These are phyloP conservation scores for Zaprionus lineosus DNA, from an alignment of 2,888 invertebrate species.

Conservation along the genomic window DNA sequence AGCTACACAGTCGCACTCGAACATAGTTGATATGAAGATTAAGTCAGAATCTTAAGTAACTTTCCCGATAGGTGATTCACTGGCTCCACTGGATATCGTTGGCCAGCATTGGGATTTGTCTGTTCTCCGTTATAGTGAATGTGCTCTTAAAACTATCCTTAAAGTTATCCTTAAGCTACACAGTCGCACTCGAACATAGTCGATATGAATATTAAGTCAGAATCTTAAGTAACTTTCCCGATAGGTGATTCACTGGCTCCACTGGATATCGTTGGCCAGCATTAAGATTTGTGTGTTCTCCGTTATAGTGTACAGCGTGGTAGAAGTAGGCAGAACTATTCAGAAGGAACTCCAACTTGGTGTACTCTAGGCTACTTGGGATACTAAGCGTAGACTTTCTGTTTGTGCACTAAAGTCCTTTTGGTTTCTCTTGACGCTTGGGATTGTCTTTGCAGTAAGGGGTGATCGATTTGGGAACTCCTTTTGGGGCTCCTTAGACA, in stretches of 20 bases:
- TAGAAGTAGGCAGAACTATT: background rate
- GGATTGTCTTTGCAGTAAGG: too few relatives aligned
- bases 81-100: conserved; percentile 39
- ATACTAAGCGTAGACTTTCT: too few relatives aligned
- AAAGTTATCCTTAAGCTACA: background rate
- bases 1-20: background rate
- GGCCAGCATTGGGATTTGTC: conserved; percentile 3
- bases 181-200: background rate
- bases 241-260: conserved; percentile 56
- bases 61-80: conserved; percentile 58
- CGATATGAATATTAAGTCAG: conserved; percentile 32
- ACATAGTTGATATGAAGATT: conserved; percentile 9
- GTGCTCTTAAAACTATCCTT: too few relatives aligned
- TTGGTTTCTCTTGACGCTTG: background rate
- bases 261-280: conserved; percentile 19
- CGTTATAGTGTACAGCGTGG: conserved; percentile 6
- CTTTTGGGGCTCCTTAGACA: too few relatives aligned
- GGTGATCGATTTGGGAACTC: too few relatives aligned
- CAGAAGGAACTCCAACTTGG: conserved; percentile 38
- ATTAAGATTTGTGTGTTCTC: background rate
- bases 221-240: conserved; percentile 59
- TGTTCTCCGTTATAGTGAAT: background rate
- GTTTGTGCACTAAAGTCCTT: background rate
- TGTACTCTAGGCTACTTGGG: background rate
- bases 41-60: conserved; percentile 53